Percentiles rank a stretch among this genome's conserved stretches.
Evolutionary conservation across 2,113 vertebrate species (phyloP).

Genomic region (Cynoglossus semilaevis): DNA sequence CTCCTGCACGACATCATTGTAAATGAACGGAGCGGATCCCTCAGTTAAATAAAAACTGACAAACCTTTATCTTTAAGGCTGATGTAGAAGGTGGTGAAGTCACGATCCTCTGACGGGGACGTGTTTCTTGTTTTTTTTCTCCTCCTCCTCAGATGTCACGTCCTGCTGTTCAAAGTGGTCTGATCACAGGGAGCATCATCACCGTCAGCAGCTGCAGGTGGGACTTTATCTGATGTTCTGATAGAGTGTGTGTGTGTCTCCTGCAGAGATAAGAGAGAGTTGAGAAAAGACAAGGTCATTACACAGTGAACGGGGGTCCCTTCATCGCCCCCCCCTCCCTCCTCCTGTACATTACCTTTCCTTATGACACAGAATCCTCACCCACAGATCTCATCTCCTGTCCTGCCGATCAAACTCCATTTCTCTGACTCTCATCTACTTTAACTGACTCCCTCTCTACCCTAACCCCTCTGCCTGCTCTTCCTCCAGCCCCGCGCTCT

Average conservation of each 20-base stretch:
- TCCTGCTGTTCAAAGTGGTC: constrained; percentile 22
- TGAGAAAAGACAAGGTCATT: constrained; percentile 17
- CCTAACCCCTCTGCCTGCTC: constrained; percentile 31
- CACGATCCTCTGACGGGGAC: no score
- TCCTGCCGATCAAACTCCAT: constrained; percentile 27
- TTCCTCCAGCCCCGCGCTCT: constrained; percentile 43
- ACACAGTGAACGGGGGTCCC: not conserved
- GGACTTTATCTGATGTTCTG: constrained; percentile 8
- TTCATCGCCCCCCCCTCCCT: constrained; percentile 7
- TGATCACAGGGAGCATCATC: constrained; percentile 10
- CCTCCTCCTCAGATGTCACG: not conserved
- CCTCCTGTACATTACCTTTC: constrained; percentile 1
- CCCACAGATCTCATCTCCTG: constrained; percentile 20
- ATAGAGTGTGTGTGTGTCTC: constrained; percentile 14
- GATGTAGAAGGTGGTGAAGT: no score
- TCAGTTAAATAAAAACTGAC: no score
- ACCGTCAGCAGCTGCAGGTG: constrained; percentile 42
- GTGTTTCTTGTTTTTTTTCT: not conserved
- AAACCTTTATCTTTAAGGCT: no score
- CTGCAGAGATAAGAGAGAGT: constrained; percentile 20
- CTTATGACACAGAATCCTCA: constrained; percentile 42
- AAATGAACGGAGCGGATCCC: no score
- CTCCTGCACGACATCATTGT: no score
- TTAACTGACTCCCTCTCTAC: constrained; percentile 15
- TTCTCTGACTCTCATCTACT: constrained; percentile 9